phyloP scores from a whole-genome alignment of 2,888 invertebrate genomes.

The Empis stercorea region DNA sequence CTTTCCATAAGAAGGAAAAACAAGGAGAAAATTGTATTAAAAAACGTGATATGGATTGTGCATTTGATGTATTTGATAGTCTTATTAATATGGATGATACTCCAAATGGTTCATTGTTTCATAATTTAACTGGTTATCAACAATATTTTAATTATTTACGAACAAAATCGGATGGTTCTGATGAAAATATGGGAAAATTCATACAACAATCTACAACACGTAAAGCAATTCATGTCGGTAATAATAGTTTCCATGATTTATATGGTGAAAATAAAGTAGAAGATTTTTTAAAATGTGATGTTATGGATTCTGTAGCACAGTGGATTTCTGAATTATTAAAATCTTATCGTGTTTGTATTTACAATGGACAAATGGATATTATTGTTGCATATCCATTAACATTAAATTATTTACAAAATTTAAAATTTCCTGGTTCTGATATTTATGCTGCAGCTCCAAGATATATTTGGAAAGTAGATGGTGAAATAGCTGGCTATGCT shows the following conservation, averaged over 20 bases:
- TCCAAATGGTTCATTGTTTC: constrained; percentile 51
- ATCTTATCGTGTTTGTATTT: constrained; percentile 33
- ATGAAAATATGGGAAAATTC: constrained; percentile 27
- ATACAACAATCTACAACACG: constrained; percentile 29
- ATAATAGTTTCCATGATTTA: constrained; percentile 39
- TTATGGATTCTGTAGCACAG: constrained; percentile 44
- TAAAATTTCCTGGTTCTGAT: constrained; percentile 38
- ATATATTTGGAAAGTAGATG: constrained; percentile 37
- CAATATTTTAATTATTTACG: constrained; percentile 34
- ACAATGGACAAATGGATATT: constrained; percentile 46
- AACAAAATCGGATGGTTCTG: constrained; percentile 48
- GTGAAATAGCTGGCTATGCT: constrained; percentile 43
- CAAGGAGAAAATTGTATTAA: constrained; percentile 47
- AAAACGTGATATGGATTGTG: constrained; percentile 49
- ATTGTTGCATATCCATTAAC: constrained; percentile 54
- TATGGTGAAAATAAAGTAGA: constrained; percentile 36
- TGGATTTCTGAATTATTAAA: constrained; percentile 43
- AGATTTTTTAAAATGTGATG: constrained; percentile 39
- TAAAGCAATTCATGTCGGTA: constrained; percentile 42
- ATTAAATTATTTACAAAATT: constrained; percentile 38
- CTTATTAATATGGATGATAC: constrained; percentile 47
- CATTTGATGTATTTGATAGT: constrained; percentile 57
- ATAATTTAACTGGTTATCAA: constrained; percentile 22
- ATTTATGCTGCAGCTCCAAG: constrained; percentile 38
- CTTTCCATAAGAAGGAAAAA: constrained; percentile 49